These are phyloP conservation scores for Erythrocercus mccallii DNA, from an alignment of 2,113 vertebrate genomes.

Conservation along the genomic window DNA sequence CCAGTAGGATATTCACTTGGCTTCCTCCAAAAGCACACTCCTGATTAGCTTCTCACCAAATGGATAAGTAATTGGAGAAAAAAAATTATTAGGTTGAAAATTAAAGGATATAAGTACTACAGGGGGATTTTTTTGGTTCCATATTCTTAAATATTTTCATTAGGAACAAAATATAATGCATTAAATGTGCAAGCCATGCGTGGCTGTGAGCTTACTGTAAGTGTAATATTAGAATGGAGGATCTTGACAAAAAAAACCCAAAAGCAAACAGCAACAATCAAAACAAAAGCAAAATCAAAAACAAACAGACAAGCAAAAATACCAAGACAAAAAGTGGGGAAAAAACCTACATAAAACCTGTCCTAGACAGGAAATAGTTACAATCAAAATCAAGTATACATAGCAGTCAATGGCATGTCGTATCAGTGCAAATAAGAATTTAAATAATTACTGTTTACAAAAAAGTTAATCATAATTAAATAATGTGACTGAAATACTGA, in stretches of 20 bases:
- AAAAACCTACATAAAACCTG: neutral
- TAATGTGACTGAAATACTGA: neutral
- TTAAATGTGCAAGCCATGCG: neutral
- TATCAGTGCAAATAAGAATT: neutral
- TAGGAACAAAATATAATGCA: neutral
- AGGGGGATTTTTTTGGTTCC: neutral
- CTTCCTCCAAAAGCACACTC: neutral
- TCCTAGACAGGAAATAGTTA: neutral
- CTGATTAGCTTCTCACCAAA: neutral
- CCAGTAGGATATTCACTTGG: neutral
- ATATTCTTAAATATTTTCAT: neutral
- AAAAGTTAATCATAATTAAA: neutral
- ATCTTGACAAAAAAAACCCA: neutral
- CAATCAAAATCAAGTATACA: neutral
- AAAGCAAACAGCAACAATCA: neutral
- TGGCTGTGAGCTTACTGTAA: neutral
- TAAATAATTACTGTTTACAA: neutral
- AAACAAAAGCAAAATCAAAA: neutral
- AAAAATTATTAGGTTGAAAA: neutral
- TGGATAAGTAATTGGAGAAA: neutral
- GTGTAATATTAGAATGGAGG: neutral
- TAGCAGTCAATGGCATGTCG: rapidly evolving
- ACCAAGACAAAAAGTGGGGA: neutral
- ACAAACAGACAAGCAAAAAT: neutral
- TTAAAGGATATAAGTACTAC: neutral